Evolutionary conservation across 2,888 invertebrate genomes (phyloP).

Genomic region (Eustalomyia histrio): DNA sequence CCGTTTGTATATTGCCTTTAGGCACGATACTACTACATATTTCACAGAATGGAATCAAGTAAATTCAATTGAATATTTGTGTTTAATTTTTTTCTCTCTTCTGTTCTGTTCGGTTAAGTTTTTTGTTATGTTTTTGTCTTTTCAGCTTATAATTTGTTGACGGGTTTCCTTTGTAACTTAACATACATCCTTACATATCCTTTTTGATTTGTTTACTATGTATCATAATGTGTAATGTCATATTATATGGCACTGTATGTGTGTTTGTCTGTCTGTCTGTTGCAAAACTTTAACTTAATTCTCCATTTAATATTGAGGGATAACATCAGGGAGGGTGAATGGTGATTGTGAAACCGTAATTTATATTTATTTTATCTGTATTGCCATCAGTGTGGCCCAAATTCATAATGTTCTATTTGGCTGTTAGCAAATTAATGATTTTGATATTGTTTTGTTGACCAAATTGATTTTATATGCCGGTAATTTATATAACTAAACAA

Average conservation of each 20-base stretch:
- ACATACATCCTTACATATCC: slow-evolving; percentile 32
- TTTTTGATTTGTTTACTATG: slow-evolving; percentile 48
- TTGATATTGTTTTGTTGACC: slow-evolving; percentile 21
- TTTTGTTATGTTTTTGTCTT: slow-evolving; percentile 24
- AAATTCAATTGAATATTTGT: slow-evolving; percentile 50
- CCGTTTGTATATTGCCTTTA: slow-evolving; percentile 52
- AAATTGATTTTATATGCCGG: slow-evolving; percentile 39
- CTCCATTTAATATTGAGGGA: slow-evolving; percentile 3
- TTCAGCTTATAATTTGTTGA: slow-evolving; percentile 50
- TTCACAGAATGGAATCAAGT: slow-evolving; percentile 30
- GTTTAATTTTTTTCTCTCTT: slow-evolving; percentile 2
- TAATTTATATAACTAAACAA: slow-evolving; percentile 25
- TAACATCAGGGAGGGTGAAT: background rate
- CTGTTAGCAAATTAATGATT: slow-evolving; percentile 38
- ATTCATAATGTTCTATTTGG: slow-evolving; percentile 35
- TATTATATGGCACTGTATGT: background rate
- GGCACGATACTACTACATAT: slow-evolving; percentile 43
- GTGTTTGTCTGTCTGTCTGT: slow-evolving; percentile 10
- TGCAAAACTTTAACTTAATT: slow-evolving; percentile 10
- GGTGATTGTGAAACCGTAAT: slow-evolving; percentile 26
- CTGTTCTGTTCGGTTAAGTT: background rate
- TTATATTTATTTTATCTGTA: slow-evolving; percentile 43
- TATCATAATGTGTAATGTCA: slow-evolving; percentile 9
- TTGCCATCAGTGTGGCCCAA: slow-evolving; percentile 31
- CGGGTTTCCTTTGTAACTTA: slow-evolving; percentile 46